A percentile compares a stretch with the other conserved stretches of the same genome.
Conservation (phyloP, 2,888 invertebrate genomes). For the Sarcophaga rosellei region DNA sequence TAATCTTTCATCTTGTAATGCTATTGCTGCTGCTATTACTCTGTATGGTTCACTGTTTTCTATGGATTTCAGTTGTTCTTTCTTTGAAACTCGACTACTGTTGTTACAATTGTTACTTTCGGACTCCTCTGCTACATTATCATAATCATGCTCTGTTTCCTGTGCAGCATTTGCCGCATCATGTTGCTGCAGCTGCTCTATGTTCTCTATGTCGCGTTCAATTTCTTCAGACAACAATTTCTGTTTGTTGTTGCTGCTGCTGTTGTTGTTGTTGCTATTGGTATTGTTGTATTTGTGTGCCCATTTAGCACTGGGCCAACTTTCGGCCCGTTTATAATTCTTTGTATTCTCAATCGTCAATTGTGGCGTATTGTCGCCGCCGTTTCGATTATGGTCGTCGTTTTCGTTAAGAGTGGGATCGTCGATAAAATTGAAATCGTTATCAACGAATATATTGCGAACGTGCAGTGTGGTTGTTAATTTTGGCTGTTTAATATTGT, state of each 20-base stretch:
- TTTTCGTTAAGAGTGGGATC: constrained; percentile 74
- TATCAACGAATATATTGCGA: constrained; percentile 77
- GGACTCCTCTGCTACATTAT: constrained; percentile 59
- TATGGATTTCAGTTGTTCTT: constrained; percentile 58
- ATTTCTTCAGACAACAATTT: constrained; percentile 16
- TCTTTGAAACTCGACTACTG: constrained; percentile 72
- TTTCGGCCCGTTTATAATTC: constrained; percentile 63
- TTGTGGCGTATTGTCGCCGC: constrained; percentile 48
- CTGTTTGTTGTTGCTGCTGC: not conserved
- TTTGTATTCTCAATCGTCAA: constrained; percentile 49
- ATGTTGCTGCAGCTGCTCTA: constrained; percentile 10
- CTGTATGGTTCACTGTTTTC: constrained; percentile 59
- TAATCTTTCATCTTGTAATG: constrained; percentile 45
- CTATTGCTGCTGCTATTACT: constrained; percentile 5
- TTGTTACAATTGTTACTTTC: constrained; percentile 72
- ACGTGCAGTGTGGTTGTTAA: constrained; percentile 74
- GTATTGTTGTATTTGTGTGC: constrained; percentile 33
- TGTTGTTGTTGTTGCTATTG: not conserved
- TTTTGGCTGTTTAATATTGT: constrained; percentile 76
- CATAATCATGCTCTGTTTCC: constrained; percentile 49
- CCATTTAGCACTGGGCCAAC: constrained; percentile 66
- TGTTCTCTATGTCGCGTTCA: constrained; percentile 58
- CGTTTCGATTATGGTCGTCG: constrained; percentile 35
- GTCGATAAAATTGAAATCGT: constrained; percentile 79
- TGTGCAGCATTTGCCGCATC: constrained; percentile 12